A percentile compares a stretch with the other conserved stretches of the same genome.
These are phyloP conservation scores for Trichonephila inaurata DNA, from an alignment of 1,140 invertebrate species.

Conservation along the genomic window DNA sequence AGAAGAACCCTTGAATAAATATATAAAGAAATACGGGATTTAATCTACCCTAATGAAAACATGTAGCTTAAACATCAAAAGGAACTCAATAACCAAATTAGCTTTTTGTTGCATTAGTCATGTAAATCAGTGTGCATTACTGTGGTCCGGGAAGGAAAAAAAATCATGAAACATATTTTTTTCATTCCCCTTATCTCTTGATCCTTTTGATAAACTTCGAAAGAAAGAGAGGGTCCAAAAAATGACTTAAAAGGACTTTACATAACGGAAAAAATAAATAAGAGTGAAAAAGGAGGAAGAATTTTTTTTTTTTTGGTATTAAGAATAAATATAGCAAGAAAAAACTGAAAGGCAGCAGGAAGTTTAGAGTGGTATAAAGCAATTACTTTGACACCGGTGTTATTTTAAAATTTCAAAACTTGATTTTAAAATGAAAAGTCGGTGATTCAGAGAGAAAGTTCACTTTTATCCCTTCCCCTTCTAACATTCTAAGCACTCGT, in stretches of 20 bases:
- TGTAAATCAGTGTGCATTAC: conserved; percentile 29
- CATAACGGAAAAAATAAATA: background rate
- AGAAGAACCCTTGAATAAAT: background rate
- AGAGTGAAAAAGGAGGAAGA: background rate
- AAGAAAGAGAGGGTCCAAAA: background rate
- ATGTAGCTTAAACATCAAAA: background rate
- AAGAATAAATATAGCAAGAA: background rate
- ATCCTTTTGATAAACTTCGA: conserved; percentile 10
- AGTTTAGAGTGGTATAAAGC: conserved; percentile 32
- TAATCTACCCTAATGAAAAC: conserved; percentile 45
- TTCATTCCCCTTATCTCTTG: conserved; percentile 1
- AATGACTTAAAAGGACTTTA: conserved; percentile 10
- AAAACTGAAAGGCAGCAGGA: background rate
- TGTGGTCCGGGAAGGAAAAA: background rate
- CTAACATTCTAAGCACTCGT: background rate
- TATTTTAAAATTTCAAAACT: conserved; percentile 15
- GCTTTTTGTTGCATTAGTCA: conserved; percentile 28
- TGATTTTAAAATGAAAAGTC: conserved; percentile 62
- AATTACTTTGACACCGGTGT: conserved; percentile 33
- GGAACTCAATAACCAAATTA: background rate
- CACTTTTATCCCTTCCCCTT: background rate
- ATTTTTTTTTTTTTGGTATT: background rate
- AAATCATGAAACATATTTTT: background rate
- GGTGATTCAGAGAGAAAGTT: background rate
- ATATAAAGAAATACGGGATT: conserved; percentile 11